Conservation (phyloP, 2,888 invertebrate species). For the Microchrysa polita region DNA sequence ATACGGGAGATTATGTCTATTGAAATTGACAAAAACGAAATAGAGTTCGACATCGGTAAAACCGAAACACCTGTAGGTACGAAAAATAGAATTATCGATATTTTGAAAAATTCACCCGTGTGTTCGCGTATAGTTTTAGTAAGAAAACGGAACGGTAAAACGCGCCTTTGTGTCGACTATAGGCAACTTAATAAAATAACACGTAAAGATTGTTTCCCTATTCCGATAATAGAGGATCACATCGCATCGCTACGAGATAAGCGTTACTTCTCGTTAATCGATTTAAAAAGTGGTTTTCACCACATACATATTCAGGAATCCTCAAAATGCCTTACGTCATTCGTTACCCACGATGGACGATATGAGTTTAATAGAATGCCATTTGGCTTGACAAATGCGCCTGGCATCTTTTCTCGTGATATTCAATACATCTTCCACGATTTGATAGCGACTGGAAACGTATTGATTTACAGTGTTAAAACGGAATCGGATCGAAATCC, state of each 20-base stretch:
- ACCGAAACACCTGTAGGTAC: too few species aligned
- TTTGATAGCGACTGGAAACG: background rate
- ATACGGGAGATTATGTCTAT: too few species aligned
- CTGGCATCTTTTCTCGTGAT: background rate
- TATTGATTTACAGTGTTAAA: too few species aligned
- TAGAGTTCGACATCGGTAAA: too few species aligned
- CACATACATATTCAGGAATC: constrained; percentile 1
- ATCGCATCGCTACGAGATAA: background rate
- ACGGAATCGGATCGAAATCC: too few species aligned
- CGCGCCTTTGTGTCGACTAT: too few species aligned
- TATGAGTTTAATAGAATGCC: constrained; percentile 1
- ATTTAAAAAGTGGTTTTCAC: background rate
- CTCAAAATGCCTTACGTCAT: background rate
- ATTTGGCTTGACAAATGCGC: background rate
- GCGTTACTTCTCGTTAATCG: background rate
- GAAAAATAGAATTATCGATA: too few species aligned
- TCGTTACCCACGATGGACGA: constrained; percentile 2
- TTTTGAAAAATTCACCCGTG: too few species aligned
- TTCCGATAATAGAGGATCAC: constrained; percentile 10
- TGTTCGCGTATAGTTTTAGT: too few species aligned
- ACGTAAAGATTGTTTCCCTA: background rate
- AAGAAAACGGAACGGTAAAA: too few species aligned
- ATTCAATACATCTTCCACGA: background rate
- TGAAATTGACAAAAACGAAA: too few species aligned
- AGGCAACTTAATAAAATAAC: too few species aligned